Percentiles rank a stretch among this genome's conserved stretches.
phyloP scores from a whole-genome alignment of 2,113 vertebrate species.

The Periophthalmus modestus region DNA sequence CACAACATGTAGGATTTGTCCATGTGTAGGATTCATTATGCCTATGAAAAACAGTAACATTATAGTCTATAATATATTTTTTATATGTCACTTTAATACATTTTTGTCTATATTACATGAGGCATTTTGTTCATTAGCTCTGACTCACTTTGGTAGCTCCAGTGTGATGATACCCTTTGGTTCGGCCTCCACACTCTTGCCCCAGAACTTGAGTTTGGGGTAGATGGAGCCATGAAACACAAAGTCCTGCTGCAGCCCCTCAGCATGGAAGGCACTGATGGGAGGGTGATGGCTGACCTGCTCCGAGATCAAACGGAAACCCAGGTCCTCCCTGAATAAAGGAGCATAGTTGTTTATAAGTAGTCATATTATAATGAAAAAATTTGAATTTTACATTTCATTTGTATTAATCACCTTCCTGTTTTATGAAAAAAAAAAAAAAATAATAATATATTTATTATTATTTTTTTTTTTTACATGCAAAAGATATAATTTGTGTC shows the following conservation, averaged over 20 bases:
- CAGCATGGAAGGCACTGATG: conserved; percentile 94
- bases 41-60: conserved; percentile 64
- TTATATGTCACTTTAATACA: neutral
- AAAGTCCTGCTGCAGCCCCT: conserved; percentile 92
- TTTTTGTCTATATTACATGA: too few species aligned
- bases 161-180: conserved; percentile 96
- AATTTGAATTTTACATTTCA: too few species aligned
- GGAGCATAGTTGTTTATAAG: neutral
- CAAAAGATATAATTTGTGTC: too few species aligned
- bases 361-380: too few species aligned
- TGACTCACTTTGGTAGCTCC: conserved; percentile 91
- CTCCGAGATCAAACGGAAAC: conserved; percentile 94
- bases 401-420: too few species aligned
- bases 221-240: conserved; percentile 98
- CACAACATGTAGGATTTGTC: conserved; percentile 97
- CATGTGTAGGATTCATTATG: conserved; percentile 94
- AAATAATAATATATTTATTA: too few species aligned
- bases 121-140: neutral
- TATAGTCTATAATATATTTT: too few species aligned
- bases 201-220: conserved; percentile 99
- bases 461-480: too few species aligned
- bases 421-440: too few species aligned
- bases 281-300: conserved; percentile 99
- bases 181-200: conserved; percentile 97
- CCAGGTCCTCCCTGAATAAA: conserved; percentile 88